Evolutionary conservation across 2,888 invertebrate genomes (phyloP), one percentile per base, ranked within the genome.

Genomic region (Polydesmus complanatus): DNA sequence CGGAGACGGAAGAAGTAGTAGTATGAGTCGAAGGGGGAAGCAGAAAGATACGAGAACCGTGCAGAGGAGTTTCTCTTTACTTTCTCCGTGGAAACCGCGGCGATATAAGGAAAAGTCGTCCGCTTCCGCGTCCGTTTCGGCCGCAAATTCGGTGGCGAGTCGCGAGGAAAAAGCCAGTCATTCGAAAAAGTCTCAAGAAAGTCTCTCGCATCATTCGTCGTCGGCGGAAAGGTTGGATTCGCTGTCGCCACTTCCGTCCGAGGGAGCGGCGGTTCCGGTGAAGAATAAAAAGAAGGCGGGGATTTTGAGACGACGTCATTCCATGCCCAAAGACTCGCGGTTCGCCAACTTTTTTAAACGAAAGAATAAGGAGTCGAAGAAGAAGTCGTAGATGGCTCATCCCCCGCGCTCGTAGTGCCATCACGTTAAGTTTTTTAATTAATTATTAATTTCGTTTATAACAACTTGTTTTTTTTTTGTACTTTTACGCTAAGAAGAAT

Each of bases 51-150:
- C 59, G 8, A 55, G 60, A 18, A 86, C 83, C 53, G 82, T 88
- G 25, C 86, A 88, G 14, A 71, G 77, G 58, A 88, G 87, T 63
- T 87, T 89, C 68, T 88, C 88, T 2, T 83, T 89, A 67, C 79
- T 88, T 70, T 87, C 89, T 0, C 89, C 89, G 2, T 89, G 88
- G 88, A 83, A 83, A 63, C 88, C 89, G 1, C 80, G 83, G 65
- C 83, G 85, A 69, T 79, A 82, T 69, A 79, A 79, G 69, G 87
- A 87, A 68, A 82, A 81, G 37, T 37, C 37, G 14, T 5, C 37
- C 5, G 14, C 14, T 5, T 37, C 37, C 8, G 8, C 5, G 11
- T 22, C n/a, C 18, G 25, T 37, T 27, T 22, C 54, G 8, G 48
- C 47, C 21, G 56, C 56, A 14, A 27, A 56, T 23, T 48, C 55